Evolutionary conservation across 2,113 vertebrate genomes (phyloP).

Genomic region (Monopterus albus): DNA sequence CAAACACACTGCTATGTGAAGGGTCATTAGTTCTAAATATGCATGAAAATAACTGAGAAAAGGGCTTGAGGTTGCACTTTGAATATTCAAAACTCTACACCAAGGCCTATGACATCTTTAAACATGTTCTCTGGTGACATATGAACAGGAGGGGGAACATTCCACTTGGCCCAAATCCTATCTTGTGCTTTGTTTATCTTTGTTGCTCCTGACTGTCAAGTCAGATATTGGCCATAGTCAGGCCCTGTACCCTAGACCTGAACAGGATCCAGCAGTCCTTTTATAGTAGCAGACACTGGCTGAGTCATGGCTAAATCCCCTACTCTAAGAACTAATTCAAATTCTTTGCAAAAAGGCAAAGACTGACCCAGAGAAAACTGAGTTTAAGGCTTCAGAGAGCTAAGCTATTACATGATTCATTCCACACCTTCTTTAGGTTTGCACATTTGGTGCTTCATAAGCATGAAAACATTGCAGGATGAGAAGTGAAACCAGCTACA

Average conservation of each 20-base stretch:
- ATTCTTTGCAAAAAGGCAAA: slow-evolving; percentile 20
- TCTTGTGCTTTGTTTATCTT: slow-evolving; percentile 66
- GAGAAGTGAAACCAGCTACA: background rate
- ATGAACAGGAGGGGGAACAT: slow-evolving; percentile 35
- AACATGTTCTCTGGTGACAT: slow-evolving; percentile 9
- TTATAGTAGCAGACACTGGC: slow-evolving; percentile 51
- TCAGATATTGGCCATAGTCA: background rate
- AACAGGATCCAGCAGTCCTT: slow-evolving; percentile 60
- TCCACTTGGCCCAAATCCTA: slow-evolving; percentile 6
- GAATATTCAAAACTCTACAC: slow-evolving; percentile 2
- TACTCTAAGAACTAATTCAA: background rate
- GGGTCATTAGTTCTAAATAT: slow-evolving; percentile 6
- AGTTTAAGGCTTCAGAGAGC: slow-evolving; percentile 14
- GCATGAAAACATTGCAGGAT: background rate
- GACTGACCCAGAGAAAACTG: background rate
- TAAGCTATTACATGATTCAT: slow-evolving; percentile 11
- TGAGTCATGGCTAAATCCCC: slow-evolving; percentile 41
- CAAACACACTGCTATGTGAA: background rate
- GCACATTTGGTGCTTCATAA: background rate
- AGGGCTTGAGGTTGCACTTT: background rate
- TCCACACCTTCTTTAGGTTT: slow-evolving; percentile 18
- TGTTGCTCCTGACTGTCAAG: background rate
- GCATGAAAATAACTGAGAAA: too few species aligned
- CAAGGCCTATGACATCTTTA: background rate
- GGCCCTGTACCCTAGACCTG: slow-evolving; percentile 17